These are phyloP conservation scores for Parapristionchus giblindavisi DNA, from an alignment of 2,888 invertebrate genomes.

Conservation along the genomic window DNA sequence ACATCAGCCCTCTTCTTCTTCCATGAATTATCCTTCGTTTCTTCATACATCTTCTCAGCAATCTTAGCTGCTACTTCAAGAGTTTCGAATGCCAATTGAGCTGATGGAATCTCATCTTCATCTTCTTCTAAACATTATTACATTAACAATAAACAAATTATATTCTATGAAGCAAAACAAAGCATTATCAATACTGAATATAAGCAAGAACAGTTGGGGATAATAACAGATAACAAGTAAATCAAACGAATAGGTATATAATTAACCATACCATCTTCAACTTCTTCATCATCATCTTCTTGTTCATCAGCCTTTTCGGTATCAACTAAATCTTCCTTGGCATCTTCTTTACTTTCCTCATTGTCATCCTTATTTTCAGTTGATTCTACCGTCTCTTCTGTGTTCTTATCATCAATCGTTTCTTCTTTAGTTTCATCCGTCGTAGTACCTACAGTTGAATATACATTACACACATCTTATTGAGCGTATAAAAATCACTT, in stretches of 20 bases:
- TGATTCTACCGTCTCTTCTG: background rate
- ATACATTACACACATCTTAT: too few relatives aligned
- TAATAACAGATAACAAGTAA: too few relatives aligned
- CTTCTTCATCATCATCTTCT: background rate
- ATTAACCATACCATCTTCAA: too few relatives aligned
- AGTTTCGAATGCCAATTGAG: constrained; percentile 33
- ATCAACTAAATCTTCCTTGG: background rate
- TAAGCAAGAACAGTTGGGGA: background rate
- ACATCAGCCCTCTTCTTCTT: constrained; percentile 31
- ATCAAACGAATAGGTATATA: too few relatives aligned
- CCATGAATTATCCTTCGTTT: background rate
- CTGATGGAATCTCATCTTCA: background rate
- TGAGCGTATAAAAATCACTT: too few relatives aligned
- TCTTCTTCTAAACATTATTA: background rate
- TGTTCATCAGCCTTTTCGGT: constrained; percentile 1
- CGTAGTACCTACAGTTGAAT: background rate
- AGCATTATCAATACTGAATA: background rate
- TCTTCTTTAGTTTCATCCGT: constrained; percentile 10
- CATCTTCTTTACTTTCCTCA: background rate
- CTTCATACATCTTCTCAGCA: background rate
- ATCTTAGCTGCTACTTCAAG: constrained; percentile 31
- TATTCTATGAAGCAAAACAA: background rate
- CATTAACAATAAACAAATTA: background rate
- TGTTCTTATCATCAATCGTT: constrained; percentile 3
- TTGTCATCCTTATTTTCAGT: background rate